A percentile compares a stretch with the other conserved stretches of the same genome.
These are phyloP conservation scores for Psophia crepitans DNA, from an alignment of 2,113 vertebrate species.

Conservation along the genomic window DNA sequence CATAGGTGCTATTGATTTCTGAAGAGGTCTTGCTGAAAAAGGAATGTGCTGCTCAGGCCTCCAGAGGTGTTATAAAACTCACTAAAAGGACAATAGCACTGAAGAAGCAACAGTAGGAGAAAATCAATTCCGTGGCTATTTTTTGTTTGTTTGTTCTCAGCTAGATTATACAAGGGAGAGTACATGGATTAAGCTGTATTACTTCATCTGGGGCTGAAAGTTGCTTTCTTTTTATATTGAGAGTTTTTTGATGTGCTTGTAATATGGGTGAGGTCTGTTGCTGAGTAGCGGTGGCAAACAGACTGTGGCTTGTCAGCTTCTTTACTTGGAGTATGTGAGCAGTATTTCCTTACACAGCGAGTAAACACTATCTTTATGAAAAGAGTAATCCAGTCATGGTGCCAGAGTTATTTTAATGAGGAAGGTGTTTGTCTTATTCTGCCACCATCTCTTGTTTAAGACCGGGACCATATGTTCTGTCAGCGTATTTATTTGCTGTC, in stretches of 20 bases:
- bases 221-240: neutral
- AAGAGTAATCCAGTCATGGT: neutral
- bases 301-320: neutral
- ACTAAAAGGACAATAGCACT: neutral
- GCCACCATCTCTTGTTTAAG: neutral
- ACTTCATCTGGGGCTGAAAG: neutral
- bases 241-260: neutral
- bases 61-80: neutral
- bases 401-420: neutral
- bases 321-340: neutral
- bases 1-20: constrained; percentile 50
- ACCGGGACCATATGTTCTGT: accelerated
- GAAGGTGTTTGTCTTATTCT: neutral
- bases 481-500: neutral
- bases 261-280: neutral
- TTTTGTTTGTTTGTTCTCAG: constrained; percentile 13
- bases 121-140: neutral
- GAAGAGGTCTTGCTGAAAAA: constrained; percentile 20
- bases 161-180: neutral
- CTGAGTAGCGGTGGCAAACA: neutral
- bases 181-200: neutral
- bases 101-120: neutral
- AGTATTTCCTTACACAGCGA: neutral
- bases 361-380: neutral
- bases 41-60: neutral